Evolutionary conservation across 2,888 invertebrate species (phyloP).

Genomic region (Pollenia griseotomentosa): DNA sequence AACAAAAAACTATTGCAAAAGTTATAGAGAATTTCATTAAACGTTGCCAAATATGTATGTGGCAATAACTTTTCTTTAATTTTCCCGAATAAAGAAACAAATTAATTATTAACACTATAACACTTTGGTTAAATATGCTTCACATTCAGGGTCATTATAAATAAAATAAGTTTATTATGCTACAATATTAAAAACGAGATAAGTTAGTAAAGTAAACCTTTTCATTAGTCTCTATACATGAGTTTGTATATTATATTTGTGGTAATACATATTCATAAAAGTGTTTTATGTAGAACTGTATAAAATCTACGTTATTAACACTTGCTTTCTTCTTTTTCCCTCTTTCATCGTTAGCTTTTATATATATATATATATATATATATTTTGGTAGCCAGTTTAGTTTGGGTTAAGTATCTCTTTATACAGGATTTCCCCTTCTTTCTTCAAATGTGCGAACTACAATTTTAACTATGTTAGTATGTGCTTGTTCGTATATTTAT

Average conservation of each 20-base stretch:
- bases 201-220: slow-evolving; percentile 34
- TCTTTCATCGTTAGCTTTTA: neutral
- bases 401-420: neutral
- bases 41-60: neutral
- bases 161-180: slow-evolving; percentile 51
- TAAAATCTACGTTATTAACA: slow-evolving; percentile 47
- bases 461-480: neutral
- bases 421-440: slow-evolving; percentile 18
- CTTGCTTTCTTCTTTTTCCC: slow-evolving; percentile 39
- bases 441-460: neutral
- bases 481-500: neutral
- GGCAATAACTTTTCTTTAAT: neutral
- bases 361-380: neutral
- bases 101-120: slow-evolving; percentile 60
- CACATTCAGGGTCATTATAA: slow-evolving; percentile 44
- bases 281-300: neutral
- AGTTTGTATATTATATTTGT: neutral
- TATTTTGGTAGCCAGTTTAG: neutral
- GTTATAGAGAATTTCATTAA: neutral
- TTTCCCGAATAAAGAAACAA: neutral
- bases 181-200: slow-evolving; percentile 11
- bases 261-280: slow-evolving; percentile 6
- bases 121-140: slow-evolving; percentile 22
- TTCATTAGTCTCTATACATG: slow-evolving; percentile 1
- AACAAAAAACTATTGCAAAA: no score